A percentile compares a stretch with the other conserved stretches of the same genome.
Evolutionary conservation across 1,140 invertebrate species (phyloP).

Genomic region (Cryptotermes secundus): DNA sequence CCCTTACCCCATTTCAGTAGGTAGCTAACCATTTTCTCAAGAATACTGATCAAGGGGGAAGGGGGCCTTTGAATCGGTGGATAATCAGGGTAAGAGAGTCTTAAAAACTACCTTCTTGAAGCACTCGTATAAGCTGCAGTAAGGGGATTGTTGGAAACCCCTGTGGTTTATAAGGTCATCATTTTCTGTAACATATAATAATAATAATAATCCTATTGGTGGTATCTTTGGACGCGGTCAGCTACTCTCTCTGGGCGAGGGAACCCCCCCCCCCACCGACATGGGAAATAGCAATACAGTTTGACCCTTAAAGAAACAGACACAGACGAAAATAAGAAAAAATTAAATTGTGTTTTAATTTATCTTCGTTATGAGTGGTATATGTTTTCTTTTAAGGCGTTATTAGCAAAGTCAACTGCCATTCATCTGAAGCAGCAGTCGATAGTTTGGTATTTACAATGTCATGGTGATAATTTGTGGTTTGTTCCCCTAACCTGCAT

Average conservation of each 20-base stretch:
- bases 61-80: not conserved
- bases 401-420: not conserved
- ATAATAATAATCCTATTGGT: not conserved
- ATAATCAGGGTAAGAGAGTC: not conserved
- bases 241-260: not conserved
- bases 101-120: not conserved
- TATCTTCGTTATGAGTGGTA: not conserved
- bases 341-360: not conserved
- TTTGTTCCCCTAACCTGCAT: not conserved
- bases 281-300: not conserved
- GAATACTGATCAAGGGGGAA: not conserved
- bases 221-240: conserved; percentile 3
- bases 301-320: not conserved
- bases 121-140: not conserved
- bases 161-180: not conserved
- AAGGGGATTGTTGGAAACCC: not conserved
- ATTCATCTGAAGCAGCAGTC: not conserved
- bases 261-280: not conserved
- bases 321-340: not conserved
- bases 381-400: not conserved
- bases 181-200: not conserved
- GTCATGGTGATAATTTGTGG: conserved; percentile 19
- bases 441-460: not conserved
- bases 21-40: not conserved
- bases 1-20: not conserved